Conservation (phyloP, 2,888 invertebrate species). For the Drosophila fungiperda region DNA sequence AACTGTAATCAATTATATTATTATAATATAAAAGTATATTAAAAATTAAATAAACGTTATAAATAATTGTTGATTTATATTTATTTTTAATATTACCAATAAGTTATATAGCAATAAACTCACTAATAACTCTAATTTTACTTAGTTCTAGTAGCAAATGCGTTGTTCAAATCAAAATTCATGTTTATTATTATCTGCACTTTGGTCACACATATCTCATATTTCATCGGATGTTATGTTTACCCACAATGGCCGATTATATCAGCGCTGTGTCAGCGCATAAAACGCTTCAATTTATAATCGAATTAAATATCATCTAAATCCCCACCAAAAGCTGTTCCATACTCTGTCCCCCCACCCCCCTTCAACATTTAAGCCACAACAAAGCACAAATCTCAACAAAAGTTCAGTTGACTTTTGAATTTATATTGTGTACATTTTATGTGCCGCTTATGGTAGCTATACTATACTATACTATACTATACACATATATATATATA, state of each 20-base stretch:
- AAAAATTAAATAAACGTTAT: not conserved
- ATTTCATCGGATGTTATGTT: not conserved
- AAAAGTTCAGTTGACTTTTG: slow-evolving; percentile 61
- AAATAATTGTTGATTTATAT: not conserved
- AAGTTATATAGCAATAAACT: not conserved
- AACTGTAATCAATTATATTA: not conserved
- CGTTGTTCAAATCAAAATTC: not conserved
- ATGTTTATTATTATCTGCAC: not conserved
- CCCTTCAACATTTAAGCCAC: slow-evolving; percentile 26
- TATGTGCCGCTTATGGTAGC: slow-evolving; percentile 56
- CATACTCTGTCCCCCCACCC: not conserved
- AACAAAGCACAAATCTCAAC: slow-evolving; percentile 36
- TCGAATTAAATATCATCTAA: not conserved
- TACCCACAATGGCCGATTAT: not conserved
- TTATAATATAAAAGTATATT: not conserved
- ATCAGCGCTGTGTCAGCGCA: not conserved
- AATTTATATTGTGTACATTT: slow-evolving; percentile 70
- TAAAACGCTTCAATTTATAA: not conserved
- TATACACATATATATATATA: slow-evolving; percentile 6
- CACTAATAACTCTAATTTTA: not conserved
- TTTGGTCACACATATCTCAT: not conserved
- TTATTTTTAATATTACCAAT: not conserved
- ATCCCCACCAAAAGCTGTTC: not conserved
- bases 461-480: too few relatives aligned
- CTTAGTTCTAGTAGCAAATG: not conserved